These are phyloP conservation scores for Napeogenes inachia DNA, from an alignment of 2,888 invertebrate genomes.

Conservation along the genomic window DNA sequence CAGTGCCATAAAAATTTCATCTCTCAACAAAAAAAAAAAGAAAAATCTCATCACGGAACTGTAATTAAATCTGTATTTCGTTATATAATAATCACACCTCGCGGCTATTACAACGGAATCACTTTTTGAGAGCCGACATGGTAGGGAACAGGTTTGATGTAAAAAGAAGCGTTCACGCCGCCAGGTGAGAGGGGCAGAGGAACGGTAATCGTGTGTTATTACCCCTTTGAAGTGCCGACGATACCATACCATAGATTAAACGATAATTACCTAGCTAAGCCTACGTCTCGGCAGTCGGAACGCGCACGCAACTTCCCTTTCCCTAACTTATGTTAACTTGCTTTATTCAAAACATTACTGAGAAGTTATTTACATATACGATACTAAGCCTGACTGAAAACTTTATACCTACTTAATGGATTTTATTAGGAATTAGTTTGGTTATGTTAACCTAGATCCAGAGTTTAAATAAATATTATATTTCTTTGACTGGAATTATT, in stretches of 20 bases:
- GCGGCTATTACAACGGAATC: conserved; percentile 65
- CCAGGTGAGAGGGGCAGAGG: conserved; percentile 56
- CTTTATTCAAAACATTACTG: background rate
- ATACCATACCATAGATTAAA: conserved; percentile 36
- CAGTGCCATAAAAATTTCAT: background rate
- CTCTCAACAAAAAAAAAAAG: conserved; percentile 10
- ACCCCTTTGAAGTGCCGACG: conserved; percentile 66
- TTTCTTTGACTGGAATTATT: too few species aligned
- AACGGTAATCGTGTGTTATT: conserved; percentile 67
- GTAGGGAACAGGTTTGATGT: conserved; percentile 65
- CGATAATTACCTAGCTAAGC: conserved; percentile 30
- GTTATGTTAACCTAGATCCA: too few species aligned
- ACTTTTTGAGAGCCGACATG: conserved; percentile 61
- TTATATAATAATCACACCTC: conserved; percentile 65
- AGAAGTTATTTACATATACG: background rate
- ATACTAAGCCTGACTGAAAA: background rate
- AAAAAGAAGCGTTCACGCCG: conserved; percentile 60
- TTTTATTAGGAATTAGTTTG: background rate
- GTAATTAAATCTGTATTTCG: conserved; percentile 51
- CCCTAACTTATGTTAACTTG: background rate
- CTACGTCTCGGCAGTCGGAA: background rate
- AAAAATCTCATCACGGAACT: conserved; percentile 20
- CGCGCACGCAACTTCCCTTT: conserved; percentile 2
- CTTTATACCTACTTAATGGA: background rate
- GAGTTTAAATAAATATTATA: too few species aligned